A percentile compares a stretch with the other conserved stretches of the same genome.
Conservation (phyloP, 2,113 vertebrate species). For the Brachypteracias leptosomus region DNA sequence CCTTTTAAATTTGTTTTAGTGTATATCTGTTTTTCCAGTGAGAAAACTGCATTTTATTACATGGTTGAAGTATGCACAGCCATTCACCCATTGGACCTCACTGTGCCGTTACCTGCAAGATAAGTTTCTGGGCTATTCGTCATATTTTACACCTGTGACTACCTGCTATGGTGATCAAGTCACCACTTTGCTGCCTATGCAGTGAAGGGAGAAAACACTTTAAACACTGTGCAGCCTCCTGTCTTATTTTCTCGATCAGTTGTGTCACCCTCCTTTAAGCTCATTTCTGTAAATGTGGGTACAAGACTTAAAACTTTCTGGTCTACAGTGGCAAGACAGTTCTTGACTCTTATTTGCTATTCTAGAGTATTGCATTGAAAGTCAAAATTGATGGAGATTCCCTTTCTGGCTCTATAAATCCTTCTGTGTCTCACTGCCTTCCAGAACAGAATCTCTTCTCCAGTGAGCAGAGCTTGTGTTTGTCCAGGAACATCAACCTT, state of each 20-base stretch:
- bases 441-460: background rate
- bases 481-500: background rate
- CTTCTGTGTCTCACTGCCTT: background rate
- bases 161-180: background rate
- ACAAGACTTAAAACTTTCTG: background rate
- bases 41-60: background rate
- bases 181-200: background rate
- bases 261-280: background rate
- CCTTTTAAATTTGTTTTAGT: background rate
- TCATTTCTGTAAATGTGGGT: background rate
- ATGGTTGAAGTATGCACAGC: background rate
- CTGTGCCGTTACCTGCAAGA: background rate
- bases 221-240: background rate
- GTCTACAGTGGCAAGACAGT: background rate
- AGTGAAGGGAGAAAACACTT: background rate
- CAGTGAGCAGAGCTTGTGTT: background rate
- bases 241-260: background rate
- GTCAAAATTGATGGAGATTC: background rate
- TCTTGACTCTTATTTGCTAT: background rate
- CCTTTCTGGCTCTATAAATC: background rate
- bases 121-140: background rate
- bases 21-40: background rate
- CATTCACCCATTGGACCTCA: background rate
- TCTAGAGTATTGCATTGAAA: background rate
- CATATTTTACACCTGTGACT: background rate